These are phyloP conservation scores for Saccostrea cuccullata DNA, from an alignment of 1,140 invertebrate species.

Conservation along the genomic window DNA sequence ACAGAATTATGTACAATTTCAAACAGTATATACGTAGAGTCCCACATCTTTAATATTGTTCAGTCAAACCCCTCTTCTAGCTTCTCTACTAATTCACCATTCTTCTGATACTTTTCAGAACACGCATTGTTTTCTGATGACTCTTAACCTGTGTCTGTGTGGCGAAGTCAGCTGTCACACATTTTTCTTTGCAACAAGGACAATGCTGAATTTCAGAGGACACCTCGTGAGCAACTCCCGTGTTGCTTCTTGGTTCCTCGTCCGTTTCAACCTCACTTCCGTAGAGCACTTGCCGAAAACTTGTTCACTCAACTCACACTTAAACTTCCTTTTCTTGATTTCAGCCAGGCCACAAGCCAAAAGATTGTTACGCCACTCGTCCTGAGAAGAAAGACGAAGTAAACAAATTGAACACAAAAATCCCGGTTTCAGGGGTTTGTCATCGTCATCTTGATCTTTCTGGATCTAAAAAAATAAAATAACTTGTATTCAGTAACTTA, in stretches of 20 bases:
- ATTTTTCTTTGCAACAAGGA: not conserved
- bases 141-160: not conserved
- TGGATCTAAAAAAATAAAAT: not conserved
- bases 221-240: not conserved
- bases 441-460: not conserved
- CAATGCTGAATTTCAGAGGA: not conserved
- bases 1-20: no score
- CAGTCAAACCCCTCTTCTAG: no score
- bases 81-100: no score
- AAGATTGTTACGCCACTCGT: conserved; percentile 2
- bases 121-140: no score
- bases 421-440: not conserved
- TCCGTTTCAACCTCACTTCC: no score
- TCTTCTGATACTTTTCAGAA: no score
- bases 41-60: no score
- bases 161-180: not conserved
- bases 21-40: no score
- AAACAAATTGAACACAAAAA: conserved; percentile 29
- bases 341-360: conserved; percentile 2
- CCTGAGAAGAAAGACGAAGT: not conserved
- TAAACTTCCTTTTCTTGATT: not conserved
- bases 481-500: not conserved
- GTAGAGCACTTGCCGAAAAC: not conserved
- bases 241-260: no score
- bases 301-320: conserved; percentile 1